phyloP scores from a whole-genome alignment of 1,140 invertebrate genomes.

The Melipona quadrifasciata region DNA sequence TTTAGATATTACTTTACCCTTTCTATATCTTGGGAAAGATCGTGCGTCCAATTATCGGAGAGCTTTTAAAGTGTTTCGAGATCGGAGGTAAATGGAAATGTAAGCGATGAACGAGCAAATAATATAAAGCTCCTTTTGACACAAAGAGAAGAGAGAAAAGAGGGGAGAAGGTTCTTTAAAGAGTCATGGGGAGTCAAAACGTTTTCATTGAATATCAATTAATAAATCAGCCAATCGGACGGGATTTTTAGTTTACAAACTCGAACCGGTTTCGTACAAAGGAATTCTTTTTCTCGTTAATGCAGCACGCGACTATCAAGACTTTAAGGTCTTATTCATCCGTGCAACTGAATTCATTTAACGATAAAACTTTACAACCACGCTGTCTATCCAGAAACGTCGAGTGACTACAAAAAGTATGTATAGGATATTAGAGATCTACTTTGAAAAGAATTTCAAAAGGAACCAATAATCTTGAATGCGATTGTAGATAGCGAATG shows the following conservation, averaged over 20 bases:
- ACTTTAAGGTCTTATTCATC: constrained; percentile 38
- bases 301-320: constrained; percentile 14
- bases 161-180: constrained; percentile 14
- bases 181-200: constrained; percentile 48
- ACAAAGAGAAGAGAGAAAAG: not conserved
- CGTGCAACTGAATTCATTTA: constrained; percentile 44
- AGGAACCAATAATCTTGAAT: constrained; percentile 8
- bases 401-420: not conserved
- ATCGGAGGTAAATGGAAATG: constrained; percentile 60
- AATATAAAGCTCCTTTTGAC: constrained; percentile 54
- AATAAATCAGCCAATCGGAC: constrained; percentile 63
- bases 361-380: constrained; percentile 17
- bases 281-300: constrained; percentile 62
- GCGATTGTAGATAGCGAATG: not conserved
- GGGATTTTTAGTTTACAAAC: constrained; percentile 58
- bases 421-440: not conserved
- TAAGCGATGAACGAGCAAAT: constrained; percentile 47
- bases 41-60: constrained; percentile 42
- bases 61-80: constrained; percentile 38
- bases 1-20: constrained; percentile 9
- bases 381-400: not conserved
- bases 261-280: constrained; percentile 61
- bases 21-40: constrained; percentile 5
- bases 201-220: constrained; percentile 48
- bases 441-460: not conserved